A percentile compares a stretch with the other conserved stretches of the same genome.
Evolutionary conservation across 2,888 invertebrate species (phyloP).

Genomic region (Tipula confusa): DNA sequence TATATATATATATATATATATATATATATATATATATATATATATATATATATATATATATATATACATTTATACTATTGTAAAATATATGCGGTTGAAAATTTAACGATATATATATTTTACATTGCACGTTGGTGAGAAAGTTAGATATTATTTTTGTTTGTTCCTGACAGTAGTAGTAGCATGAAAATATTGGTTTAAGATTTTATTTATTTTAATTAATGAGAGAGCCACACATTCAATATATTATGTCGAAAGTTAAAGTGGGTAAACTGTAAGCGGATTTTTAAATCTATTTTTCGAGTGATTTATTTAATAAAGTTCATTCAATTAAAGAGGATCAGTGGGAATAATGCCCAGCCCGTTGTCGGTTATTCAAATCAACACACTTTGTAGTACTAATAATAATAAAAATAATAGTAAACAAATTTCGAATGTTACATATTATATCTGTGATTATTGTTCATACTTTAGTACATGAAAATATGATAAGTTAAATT

Average conservation of each 20-base stretch:
- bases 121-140: neutral
- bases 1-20: too few relatives aligned
- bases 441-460: slow-evolving; percentile 47
- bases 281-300: too few relatives aligned
- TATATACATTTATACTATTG: too few relatives aligned
- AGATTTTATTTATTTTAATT: neutral
- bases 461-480: slow-evolving; percentile 49
- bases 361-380: neutral
- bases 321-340: neutral
- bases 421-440: slow-evolving; percentile 32
- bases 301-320: too few relatives aligned
- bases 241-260: neutral
- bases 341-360: neutral
- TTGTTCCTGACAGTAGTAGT: neutral
- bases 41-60: too few relatives aligned
- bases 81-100: neutral
- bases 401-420: neutral
- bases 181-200: neutral
- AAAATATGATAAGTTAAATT: slow-evolving; percentile 50
- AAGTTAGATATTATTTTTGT: neutral
- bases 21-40: too few relatives aligned
- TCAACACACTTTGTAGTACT: neutral
- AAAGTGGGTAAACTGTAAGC: neutral
- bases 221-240: neutral
- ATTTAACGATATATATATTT: neutral